Evolutionary conservation across 2,797 vertebrate genomes (phyloP).

Genomic region (Sus cebifrons): DNA sequence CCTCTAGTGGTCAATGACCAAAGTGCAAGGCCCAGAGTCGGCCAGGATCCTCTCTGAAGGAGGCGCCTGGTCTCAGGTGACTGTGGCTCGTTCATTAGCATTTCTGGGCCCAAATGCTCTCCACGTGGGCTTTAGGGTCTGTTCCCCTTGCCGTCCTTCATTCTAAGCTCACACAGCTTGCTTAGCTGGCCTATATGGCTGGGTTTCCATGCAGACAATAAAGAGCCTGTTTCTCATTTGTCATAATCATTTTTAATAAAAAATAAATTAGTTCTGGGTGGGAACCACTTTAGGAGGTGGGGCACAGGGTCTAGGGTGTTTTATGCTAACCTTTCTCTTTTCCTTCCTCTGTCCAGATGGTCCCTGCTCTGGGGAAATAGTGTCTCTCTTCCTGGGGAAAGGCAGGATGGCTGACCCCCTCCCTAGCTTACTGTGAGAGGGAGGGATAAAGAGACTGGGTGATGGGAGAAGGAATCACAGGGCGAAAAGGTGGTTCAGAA

Average conservation of each 20-base stretch:
- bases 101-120: neutral
- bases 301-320: neutral
- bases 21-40: neutral
- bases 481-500: neutral
- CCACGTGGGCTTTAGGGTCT: neutral
- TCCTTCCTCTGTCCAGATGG: neutral
- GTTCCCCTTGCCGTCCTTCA: neutral
- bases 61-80: neutral
- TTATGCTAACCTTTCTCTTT: neutral
- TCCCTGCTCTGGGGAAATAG: neutral
- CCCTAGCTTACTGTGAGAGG: neutral
- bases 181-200: neutral
- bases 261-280: conserved; percentile 90
- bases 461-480: neutral
- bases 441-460: neutral
- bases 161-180: conserved; percentile 6
- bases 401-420: neutral
- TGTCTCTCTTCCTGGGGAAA: neutral
- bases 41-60: neutral
- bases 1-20: conserved; percentile 71
- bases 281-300: conserved; percentile 55
- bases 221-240: conserved; percentile 62
- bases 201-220: conserved; percentile 22
- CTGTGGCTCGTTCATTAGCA: neutral
- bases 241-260: conserved; percentile 88